Conservation (phyloP, 2,888 invertebrate genomes). For the Spatulosminthurus flaviceps region DNA sequence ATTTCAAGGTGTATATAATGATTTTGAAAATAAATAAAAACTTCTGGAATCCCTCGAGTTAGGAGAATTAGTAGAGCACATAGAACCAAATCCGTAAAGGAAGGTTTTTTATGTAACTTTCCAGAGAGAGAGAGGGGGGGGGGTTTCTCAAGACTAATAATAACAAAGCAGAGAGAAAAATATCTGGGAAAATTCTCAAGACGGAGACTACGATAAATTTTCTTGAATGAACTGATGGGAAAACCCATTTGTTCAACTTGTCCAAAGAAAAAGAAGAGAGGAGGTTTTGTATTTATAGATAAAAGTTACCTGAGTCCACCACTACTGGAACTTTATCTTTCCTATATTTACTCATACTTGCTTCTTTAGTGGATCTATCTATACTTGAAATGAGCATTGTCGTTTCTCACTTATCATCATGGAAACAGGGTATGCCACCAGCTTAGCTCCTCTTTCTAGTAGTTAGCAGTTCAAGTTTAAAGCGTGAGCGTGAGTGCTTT, state of each 20-base stretch:
- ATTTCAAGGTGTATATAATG: neutral
- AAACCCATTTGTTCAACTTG: constrained; percentile 23
- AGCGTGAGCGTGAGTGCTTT: neutral
- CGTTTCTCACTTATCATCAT: no score
- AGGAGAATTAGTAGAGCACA: neutral
- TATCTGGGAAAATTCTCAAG: constrained; percentile 52
- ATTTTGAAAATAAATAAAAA: constrained; percentile 8
- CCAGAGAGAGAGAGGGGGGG: no score
- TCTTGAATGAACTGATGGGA: constrained; percentile 46
- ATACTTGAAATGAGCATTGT: neutral
- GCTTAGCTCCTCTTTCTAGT: neutral
- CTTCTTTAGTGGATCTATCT: neutral
- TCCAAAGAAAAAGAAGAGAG: neutral
- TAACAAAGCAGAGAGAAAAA: no score
- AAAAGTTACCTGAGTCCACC: constrained; percentile 1
- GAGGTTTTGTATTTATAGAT: neutral
- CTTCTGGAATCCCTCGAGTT: neutral
- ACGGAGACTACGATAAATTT: constrained; percentile 43
- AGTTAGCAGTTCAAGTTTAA: neutral
- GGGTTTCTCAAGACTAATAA: constrained; percentile 11
- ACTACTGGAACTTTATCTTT: constrained; percentile 6
- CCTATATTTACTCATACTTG: neutral
- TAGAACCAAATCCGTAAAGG: neutral
- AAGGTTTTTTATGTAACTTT: neutral
- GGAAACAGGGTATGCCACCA: no score